A percentile compares a stretch with the other conserved stretches of the same genome.
phyloP scores from a whole-genome alignment of 2,888 invertebrate species.

The Nymphalis urticae region DNA sequence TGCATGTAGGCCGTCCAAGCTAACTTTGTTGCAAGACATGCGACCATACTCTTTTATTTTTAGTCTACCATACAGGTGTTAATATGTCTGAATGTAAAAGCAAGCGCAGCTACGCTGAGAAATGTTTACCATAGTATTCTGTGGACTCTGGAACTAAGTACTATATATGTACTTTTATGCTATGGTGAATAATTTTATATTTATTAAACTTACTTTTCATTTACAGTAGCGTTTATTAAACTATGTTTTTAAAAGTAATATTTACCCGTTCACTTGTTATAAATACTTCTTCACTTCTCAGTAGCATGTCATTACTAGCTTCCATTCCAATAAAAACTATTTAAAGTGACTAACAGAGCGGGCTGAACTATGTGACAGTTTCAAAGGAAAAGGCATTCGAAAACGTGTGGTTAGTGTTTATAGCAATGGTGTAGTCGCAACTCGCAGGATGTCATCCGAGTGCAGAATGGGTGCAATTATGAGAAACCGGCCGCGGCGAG shows the following conservation, averaged over 20 bases:
- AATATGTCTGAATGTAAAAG: constrained; percentile 25
- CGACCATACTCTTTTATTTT: constrained; percentile 20
- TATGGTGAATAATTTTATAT: background rate
- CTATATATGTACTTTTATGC: background rate
- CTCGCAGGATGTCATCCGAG: constrained; percentile 44
- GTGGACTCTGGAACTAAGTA: background rate
- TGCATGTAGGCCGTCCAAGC: constrained; percentile 24
- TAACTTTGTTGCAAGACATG: constrained; percentile 31
- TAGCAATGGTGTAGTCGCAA: constrained; percentile 33
- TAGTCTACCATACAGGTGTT: constrained; percentile 27
- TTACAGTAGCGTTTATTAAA: background rate
- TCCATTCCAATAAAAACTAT: constrained; percentile 35
- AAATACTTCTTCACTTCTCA: constrained; percentile 23
- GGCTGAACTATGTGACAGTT: constrained; percentile 26
- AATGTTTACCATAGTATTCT: constrained; percentile 9
- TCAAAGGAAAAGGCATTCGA: constrained; percentile 37
- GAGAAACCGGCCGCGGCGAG: constrained; percentile 44
- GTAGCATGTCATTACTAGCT: constrained; percentile 28
- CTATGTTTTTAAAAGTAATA: background rate
- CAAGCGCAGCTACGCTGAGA: constrained; percentile 15
- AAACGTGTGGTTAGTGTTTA: constrained; percentile 38
- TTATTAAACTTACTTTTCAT: background rate
- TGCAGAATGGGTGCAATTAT: constrained; percentile 47
- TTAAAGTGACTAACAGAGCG: constrained; percentile 24
- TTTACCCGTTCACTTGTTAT: constrained; percentile 1